These are phyloP conservation scores for Scartelaos histophorus DNA, from an alignment of 2,113 vertebrate genomes.

Conservation along the genomic window DNA sequence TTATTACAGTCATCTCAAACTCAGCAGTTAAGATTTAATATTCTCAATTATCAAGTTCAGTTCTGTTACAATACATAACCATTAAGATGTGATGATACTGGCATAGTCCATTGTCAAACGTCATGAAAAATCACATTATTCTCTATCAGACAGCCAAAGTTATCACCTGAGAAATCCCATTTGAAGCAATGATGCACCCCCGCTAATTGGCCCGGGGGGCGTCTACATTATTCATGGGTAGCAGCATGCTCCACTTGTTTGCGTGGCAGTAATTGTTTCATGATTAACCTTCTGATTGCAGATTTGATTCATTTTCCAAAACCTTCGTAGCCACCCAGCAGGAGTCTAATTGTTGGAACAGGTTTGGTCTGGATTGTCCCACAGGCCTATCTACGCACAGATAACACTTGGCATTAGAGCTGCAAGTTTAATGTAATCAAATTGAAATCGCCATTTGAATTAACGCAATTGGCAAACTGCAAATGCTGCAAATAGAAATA, in stretches of 20 bases:
- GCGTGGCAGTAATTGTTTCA: constrained; percentile 54
- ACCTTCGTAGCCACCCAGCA: constrained; percentile 8
- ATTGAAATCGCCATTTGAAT: no score
- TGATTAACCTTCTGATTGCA: constrained; percentile 52
- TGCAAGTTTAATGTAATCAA: no score
- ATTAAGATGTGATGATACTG: background rate
- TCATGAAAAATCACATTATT: constrained; percentile 9
- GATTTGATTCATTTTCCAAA: constrained; percentile 31
- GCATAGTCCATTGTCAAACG: background rate
- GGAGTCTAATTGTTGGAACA: constrained; percentile 15
- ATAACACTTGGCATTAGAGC: background rate
- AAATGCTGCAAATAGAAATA: no score
- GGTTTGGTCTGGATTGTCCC: background rate
- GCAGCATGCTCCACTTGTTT: constrained; percentile 54
- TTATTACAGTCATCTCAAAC: no score
- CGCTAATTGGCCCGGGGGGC: constrained; percentile 37
- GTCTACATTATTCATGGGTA: constrained; percentile 47
- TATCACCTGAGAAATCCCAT: constrained; percentile 35
- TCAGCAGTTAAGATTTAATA: no score
- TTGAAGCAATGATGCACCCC: constrained; percentile 29
- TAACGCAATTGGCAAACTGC: no score
- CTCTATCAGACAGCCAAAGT: constrained; percentile 20
- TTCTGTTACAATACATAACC: no score
- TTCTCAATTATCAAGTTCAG: no score
- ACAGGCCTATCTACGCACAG: background rate